These are phyloP conservation scores for Heterotilapia buettikoferi DNA, from an alignment of 2,113 vertebrate species.

Conservation along the genomic window DNA sequence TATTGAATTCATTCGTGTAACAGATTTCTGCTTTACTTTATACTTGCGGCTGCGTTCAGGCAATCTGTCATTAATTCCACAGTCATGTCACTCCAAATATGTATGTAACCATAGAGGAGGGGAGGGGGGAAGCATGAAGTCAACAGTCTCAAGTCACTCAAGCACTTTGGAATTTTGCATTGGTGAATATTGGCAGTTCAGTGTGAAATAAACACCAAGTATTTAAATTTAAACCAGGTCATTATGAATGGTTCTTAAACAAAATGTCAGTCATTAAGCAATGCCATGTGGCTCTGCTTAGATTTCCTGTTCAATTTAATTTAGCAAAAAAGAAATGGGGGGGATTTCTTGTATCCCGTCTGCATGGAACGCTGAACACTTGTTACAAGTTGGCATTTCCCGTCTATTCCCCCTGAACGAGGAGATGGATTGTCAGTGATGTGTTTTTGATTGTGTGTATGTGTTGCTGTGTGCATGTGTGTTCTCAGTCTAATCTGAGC, in stretches of 20 bases:
- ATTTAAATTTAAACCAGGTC: slow-evolving; percentile 64
- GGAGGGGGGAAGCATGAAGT: slow-evolving; percentile 17
- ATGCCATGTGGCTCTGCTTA: slow-evolving; percentile 73
- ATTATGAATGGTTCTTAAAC: slow-evolving; percentile 70
- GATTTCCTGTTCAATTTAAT: slow-evolving; percentile 63
- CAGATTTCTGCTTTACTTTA: slow-evolving; percentile 18
- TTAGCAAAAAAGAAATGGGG: slow-evolving; percentile 44
- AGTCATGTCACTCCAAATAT: slow-evolving; percentile 32
- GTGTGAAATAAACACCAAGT: slow-evolving; percentile 62
- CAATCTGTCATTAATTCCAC: slow-evolving; percentile 52
- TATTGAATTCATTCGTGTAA: background rate
- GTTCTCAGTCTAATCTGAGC: slow-evolving; percentile 79
- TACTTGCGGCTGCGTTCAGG: background rate
- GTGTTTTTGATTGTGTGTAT: background rate
- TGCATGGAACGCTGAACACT: slow-evolving; percentile 26
- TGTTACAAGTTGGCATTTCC: slow-evolving; percentile 2
- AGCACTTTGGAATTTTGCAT: slow-evolving; percentile 54
- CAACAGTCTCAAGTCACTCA: slow-evolving; percentile 49
- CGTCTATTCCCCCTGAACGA: background rate
- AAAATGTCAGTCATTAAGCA: slow-evolving; percentile 71
- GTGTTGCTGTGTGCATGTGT: background rate
- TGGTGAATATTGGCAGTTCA: slow-evolving; percentile 59
- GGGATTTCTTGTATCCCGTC: slow-evolving; percentile 40
- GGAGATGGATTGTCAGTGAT: background rate
- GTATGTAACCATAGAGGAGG: slow-evolving; percentile 12